These are phyloP conservation scores for Okamejei kenojei DNA, from an alignment of 2,797 vertebrate genomes.

Conservation along the genomic window DNA sequence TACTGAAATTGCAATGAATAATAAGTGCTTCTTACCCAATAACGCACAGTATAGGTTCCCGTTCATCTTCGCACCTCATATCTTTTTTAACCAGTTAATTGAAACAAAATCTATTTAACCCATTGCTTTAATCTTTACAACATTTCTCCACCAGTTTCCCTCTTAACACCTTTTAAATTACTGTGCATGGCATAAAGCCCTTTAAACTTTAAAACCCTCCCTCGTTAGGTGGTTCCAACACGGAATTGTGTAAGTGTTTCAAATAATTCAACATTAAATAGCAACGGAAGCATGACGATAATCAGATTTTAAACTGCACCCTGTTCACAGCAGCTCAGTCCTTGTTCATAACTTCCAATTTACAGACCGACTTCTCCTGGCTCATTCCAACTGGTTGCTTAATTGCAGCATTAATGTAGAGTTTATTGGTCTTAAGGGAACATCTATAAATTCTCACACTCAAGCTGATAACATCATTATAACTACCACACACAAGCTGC, in stretches of 20 bases:
- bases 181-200: background rate
- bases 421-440: slow-evolving; percentile 31
- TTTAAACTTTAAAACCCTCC: background rate
- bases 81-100: background rate
- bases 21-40: background rate
- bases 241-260: background rate
- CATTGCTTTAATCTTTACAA: background rate
- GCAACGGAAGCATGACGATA: background rate
- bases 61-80: background rate
- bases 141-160: background rate
- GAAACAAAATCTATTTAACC: background rate
- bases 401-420: slow-evolving; percentile 5
- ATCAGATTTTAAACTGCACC: background rate
- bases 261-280: background rate
- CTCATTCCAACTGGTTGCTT: background rate
- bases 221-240: background rate
- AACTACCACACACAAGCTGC: slow-evolving; percentile 21
- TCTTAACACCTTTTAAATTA: background rate
- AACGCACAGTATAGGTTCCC: background rate
- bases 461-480: slow-evolving; percentile 28
- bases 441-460: slow-evolving; percentile 30
- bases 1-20: slow-evolving; percentile 4
- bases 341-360: background rate
- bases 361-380: slow-evolving; percentile 9
- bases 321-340: background rate